Conservation (phyloP, 2,888 invertebrate species). For the Drosophila neutralis region DNA sequence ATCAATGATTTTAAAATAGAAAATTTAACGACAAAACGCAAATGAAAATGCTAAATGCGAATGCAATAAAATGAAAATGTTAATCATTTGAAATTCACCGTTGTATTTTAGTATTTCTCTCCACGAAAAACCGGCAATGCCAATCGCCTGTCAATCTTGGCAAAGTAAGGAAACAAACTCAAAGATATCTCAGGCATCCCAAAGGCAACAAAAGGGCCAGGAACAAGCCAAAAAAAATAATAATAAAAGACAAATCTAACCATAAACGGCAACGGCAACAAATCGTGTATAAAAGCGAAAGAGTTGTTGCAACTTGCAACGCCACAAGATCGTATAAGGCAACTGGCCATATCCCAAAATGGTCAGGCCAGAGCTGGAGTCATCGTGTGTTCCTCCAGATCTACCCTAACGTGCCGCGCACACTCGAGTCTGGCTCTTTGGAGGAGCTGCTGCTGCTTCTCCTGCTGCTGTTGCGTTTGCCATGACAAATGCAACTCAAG, state of each 20-base stretch:
- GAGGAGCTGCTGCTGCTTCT: constrained; percentile 43
- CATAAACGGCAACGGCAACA: constrained; percentile 69
- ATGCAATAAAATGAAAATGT: background rate
- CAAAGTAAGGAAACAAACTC: constrained; percentile 12
- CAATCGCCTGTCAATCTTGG: constrained; percentile 42
- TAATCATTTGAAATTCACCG: background rate
- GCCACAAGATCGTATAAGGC: constrained; percentile 58
- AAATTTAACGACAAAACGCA: background rate
- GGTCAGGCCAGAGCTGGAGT: constrained; percentile 53
- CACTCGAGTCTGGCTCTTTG: constrained; percentile 52
- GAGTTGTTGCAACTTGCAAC: constrained; percentile 38
- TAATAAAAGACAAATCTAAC: constrained; percentile 50
- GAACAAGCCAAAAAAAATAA: background rate
- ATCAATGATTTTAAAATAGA: background rate
- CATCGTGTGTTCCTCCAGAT: constrained; percentile 17
- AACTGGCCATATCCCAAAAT: constrained; percentile 74
- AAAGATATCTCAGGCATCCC: constrained; percentile 20
- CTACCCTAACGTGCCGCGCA: constrained; percentile 23
- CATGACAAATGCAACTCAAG: constrained; percentile 81
- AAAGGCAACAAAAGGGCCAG: constrained; percentile 24
- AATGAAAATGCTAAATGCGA: background rate
- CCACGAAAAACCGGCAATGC: background rate
- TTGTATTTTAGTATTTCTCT: background rate
- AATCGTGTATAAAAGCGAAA: constrained; percentile 68
- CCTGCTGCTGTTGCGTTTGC: constrained; percentile 4